Base-by-base conservation (phyloP, 37 sponge, comb jelly and placozoan genomes). In the Amphimedon queenslandica region DNA sequence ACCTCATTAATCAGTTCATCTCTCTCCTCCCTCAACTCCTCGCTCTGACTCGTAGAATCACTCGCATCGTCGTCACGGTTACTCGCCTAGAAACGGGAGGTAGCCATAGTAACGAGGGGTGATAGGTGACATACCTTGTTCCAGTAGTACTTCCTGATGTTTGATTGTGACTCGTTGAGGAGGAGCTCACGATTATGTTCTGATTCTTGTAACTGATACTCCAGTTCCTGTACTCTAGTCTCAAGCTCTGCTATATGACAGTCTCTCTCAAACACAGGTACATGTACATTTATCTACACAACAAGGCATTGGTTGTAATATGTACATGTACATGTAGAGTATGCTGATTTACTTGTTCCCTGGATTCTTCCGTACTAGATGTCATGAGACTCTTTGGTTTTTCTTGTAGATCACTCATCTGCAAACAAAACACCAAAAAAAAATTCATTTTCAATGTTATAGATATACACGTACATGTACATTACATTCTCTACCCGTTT, bases 161-260 rank as follows among this genome's bases (percentile, higher is more conserved):
- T 47, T 18, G 8, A 8, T 13, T 18, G 53, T 18, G 53, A 8
- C 8, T 47, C 53, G 13, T 8, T 47, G 53, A 47, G 53, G 13
- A 13, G 13, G 13, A 18, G 13, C 53, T n/a, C 27, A n/a, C 21
- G 61, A 60, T 60, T 25, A 60, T n/a, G 61, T 6, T 25, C 27
- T n/a, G 61, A 11, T n/a, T 60, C 61, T 60, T 60, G 61, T 25
- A 60, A n/a, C 61, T 60, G 61, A n/a, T 60, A 25, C 28, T 60
- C 27, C 5, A 60, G 61, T 6, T 60, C 61, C 27, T 60, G 61
- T 25, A 60, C 61, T 25, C 61, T 6, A 60, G 61, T 60, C 28
- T 60, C 27, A 25, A 60, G 61, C 27, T 25, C 27, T 6, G 61
- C 27, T n/a, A 60, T n/a, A 11, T n/a, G 61, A 60, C 61, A 60